Conservation (phyloP, 1,140 invertebrate genomes). For the Eriocheir sinensis region DNA sequence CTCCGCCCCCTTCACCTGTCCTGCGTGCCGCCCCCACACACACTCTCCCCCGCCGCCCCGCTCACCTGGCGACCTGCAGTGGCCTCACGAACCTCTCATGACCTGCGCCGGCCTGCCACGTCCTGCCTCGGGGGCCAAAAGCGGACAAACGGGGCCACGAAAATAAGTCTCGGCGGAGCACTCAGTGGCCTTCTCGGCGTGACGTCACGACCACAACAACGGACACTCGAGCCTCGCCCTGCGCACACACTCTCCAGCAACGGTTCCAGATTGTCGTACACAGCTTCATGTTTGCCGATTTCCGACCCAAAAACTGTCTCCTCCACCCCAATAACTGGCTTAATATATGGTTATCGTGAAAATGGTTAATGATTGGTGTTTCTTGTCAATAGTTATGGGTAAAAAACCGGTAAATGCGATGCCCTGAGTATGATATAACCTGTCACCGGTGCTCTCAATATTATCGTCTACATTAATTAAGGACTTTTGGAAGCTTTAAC, state of each 20-base stretch:
- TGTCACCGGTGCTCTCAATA: too few species aligned
- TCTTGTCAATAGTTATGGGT: too few species aligned
- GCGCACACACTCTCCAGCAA: not conserved
- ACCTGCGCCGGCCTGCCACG: not conserved
- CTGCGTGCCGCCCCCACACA: not conserved
- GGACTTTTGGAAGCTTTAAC: too few species aligned
- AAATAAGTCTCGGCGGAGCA: not conserved
- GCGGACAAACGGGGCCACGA: not conserved
- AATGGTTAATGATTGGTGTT: too few species aligned
- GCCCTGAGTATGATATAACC: too few species aligned
- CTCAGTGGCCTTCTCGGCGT: not conserved
- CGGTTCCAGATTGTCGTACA: too few species aligned
- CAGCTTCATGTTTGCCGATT: too few species aligned
- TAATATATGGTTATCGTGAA: too few species aligned
- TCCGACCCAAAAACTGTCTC: too few species aligned
- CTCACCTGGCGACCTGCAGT: not conserved
- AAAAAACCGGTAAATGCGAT: too few species aligned
- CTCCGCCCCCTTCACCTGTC: constrained; percentile 15
- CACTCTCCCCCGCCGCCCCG: not conserved
- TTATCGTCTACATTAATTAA: too few species aligned
- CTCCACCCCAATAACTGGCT: too few species aligned
- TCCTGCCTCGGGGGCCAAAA: not conserved
- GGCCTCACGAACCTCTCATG: not conserved
- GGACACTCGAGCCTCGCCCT: not conserved
- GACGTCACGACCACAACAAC: constrained; percentile 12